Conservation (phyloP, 2,113 vertebrate species). For the Phalacrocorax aristotelis region DNA sequence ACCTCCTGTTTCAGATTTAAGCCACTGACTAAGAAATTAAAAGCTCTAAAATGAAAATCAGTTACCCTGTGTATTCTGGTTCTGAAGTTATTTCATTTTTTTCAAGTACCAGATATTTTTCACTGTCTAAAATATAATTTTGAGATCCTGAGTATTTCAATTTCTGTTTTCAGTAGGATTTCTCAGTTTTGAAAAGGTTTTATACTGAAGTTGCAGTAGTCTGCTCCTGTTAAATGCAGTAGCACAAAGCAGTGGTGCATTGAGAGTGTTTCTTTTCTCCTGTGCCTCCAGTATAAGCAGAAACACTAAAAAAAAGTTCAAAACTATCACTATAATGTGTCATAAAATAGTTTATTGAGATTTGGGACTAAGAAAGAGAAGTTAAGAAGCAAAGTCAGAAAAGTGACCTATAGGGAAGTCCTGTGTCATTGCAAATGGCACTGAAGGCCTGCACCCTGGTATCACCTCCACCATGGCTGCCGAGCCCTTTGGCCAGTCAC, state of each 20-base stretch:
- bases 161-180: neutral
- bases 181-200: neutral
- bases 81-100: neutral
- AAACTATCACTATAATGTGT: neutral
- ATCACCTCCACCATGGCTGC: accelerated
- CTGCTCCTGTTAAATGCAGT: neutral
- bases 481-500: neutral
- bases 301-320: neutral
- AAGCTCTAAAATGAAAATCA: neutral
- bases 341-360: neutral
- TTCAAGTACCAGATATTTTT: neutral
- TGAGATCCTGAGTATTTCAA: neutral
- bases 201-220: neutral
- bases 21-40: neutral
- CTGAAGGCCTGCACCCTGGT: neutral
- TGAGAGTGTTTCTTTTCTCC: neutral
- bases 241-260: neutral
- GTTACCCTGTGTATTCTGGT: neutral
- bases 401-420: neutral
- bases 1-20: neutral
- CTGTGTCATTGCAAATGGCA: neutral
- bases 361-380: neutral
- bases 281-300: neutral
- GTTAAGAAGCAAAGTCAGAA: neutral
- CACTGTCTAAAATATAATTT: neutral